A percentile compares a stretch with the other conserved stretches of the same genome.
Conservation (phyloP, 2,888 invertebrate genomes). For the Thecophora atra region DNA sequence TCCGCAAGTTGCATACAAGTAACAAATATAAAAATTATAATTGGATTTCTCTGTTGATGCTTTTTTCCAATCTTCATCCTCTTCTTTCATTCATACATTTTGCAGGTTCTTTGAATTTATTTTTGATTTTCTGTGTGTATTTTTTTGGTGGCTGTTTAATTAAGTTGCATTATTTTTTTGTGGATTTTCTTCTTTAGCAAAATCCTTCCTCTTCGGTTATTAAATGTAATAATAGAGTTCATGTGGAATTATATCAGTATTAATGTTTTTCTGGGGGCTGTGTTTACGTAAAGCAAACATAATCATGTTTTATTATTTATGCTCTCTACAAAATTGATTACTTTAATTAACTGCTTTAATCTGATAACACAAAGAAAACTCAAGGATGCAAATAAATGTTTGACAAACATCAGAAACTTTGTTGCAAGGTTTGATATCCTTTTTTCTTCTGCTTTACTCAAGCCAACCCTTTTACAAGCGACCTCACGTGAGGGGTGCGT, state of each 20-base stretch:
- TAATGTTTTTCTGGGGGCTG: not conserved
- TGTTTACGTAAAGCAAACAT: no score
- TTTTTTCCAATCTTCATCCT: slow-evolving; percentile 1
- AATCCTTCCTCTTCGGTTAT: no score
- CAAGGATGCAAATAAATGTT: not conserved
- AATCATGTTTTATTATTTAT: slow-evolving; percentile 25
- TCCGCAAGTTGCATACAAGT: no score
- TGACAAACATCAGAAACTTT: no score
- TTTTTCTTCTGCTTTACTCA: no score
- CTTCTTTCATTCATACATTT: not conserved
- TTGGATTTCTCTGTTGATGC: slow-evolving; percentile 30
- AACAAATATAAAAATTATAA: slow-evolving; percentile 29
- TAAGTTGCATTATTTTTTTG: not conserved
- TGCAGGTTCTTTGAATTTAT: not conserved
- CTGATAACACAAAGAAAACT: not conserved
- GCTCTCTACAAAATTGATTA: slow-evolving; percentile 22
- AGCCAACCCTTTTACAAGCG: no score
- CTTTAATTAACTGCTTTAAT: slow-evolving; percentile 19
- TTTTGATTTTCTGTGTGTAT: not conserved
- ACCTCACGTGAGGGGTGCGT: no score
- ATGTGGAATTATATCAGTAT: not conserved
- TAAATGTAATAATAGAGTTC: no score
- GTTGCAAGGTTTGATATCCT: no score
- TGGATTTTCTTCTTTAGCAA: not conserved
- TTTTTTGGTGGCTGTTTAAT: not conserved